Evolutionary conservation across 2,888 invertebrate species (phyloP), one percentile per base, ranked within the genome.

Genomic region (Timema podura): DNA sequence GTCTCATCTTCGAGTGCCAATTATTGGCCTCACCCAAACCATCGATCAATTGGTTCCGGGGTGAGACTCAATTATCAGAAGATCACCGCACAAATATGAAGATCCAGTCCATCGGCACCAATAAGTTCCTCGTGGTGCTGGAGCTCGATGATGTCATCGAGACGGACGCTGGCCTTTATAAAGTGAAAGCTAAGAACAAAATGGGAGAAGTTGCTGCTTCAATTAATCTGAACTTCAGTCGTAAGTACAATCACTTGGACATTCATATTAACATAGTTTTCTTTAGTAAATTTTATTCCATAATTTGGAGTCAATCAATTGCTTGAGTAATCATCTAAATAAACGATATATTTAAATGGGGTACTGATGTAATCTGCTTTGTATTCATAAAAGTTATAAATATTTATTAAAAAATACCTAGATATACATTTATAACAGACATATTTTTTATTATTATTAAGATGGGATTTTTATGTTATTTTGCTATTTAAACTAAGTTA

Each of bases 141-240:
- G 95, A 94, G 82, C 87, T 98, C 79, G 95, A 96, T 83, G 96
- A 96, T 85, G 96, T 96, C 81, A 91, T 95, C 86, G 96, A 96
- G 87, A 90, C 91, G 76, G 96, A 96, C 82, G 95, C 95, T 79
- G 96, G 96, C 82, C 90, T 95, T 77, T 98, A 98, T 86, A 95
- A 95, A 85, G 95, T 96, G 82, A 95, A 93, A 85, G 96, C 96
- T 77, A 96, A 95, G 85, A 97, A 96, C 83, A 93, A 93, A 85
- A 93, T 94, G 87, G 98, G 98, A 81, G 96, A 97, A 88, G 95
- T 96, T 81, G 92, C 95, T 79, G 95, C 96, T 77, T 96, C 96
- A 80, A 95, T 96, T 83, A 96, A 96, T 82, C 90, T 98, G 83
- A 97, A 97, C 87, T 96, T 97, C 83, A 95, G 95, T 85, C 96